Conservation (phyloP, 2,797 vertebrate species). For the Centroberyx gerrardi region DNA sequence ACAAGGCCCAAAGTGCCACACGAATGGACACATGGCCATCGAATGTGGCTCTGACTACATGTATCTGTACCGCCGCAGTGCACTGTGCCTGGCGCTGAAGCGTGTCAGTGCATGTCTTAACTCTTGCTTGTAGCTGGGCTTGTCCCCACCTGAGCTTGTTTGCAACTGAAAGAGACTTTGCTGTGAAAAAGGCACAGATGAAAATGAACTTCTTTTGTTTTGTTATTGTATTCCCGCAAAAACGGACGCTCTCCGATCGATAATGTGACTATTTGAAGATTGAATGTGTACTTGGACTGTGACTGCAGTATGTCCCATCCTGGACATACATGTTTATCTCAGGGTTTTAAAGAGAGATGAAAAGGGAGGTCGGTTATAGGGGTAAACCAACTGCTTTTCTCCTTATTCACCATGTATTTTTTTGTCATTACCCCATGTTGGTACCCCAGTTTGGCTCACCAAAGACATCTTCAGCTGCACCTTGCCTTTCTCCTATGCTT, state of each 20-base stretch:
- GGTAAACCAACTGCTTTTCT: conserved; percentile 45
- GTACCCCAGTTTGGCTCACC: conserved; percentile 50
- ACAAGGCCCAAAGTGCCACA: conserved; percentile 24
- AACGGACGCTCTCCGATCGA: conserved; percentile 40
- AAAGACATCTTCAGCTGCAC: conserved; percentile 74
- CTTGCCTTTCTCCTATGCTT: conserved; percentile 46
- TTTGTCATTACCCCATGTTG: conserved; percentile 58
- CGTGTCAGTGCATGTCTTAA: conserved; percentile 32
- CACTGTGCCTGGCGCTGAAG: conserved; percentile 42
- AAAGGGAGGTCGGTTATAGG: conserved; percentile 40
- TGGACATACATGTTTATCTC: conserved; percentile 89
- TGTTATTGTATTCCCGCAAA: conserved; percentile 52
- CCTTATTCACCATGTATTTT: conserved; percentile 42
- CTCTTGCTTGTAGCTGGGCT: conserved; percentile 37
- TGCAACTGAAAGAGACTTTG: conserved; percentile 49
- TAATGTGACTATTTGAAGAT: conserved; percentile 77
- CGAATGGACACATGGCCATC: conserved; percentile 44
- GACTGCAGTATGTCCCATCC: conserved; percentile 79
- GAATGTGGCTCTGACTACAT: conserved; percentile 49
- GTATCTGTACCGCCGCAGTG: conserved; percentile 31
- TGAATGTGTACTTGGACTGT: conserved; percentile 77
- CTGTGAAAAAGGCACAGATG: conserved; percentile 48
- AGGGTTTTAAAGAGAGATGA: conserved; percentile 89
- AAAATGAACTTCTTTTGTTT: conserved; percentile 41
- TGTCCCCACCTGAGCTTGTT: conserved; percentile 23